phyloP scores from a whole-genome alignment of 2,113 vertebrate species.

The Dromiciops gliroides region DNA sequence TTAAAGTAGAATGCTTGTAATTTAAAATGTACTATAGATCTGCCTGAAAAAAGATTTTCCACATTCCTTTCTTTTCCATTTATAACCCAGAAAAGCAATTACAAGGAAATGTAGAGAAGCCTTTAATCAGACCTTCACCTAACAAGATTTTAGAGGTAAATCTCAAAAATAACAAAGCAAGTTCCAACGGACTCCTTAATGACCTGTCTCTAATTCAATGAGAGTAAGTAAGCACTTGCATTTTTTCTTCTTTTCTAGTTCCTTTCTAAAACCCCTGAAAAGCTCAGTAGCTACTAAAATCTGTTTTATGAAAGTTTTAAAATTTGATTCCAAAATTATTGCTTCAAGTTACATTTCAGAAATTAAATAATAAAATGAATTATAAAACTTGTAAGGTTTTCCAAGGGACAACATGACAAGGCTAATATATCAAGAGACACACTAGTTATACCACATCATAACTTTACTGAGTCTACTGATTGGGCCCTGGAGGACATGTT shows the following conservation, averaged over 20 bases:
- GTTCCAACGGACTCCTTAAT: not conserved
- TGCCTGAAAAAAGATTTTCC: not conserved
- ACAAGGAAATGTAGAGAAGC: not conserved
- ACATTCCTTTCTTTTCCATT: not conserved
- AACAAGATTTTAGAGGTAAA: conserved; percentile 13
- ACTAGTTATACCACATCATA: not conserved
- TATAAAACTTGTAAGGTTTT: not conserved
- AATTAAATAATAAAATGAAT: conserved; percentile 15
- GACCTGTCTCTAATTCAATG: conserved; percentile 14
- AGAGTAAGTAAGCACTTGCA: not conserved
- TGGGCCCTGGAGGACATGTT: not conserved
- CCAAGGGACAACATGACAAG: not conserved
- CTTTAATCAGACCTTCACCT: not conserved
- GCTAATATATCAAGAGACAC: not conserved
- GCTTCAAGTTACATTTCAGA: not conserved
- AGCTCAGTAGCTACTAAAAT: not conserved
- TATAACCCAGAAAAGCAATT: not conserved
- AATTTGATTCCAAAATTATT: not conserved
- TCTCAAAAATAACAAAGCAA: not conserved
- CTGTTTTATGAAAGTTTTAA: not conserved
- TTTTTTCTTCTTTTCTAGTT: not conserved
- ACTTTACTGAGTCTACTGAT: not conserved
- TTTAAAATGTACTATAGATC: not conserved
- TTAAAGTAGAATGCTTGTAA: not conserved
- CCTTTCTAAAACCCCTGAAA: not conserved